Base-by-base conservation (phyloP, 1,140 invertebrate genomes). In the Apis florea region DNA sequence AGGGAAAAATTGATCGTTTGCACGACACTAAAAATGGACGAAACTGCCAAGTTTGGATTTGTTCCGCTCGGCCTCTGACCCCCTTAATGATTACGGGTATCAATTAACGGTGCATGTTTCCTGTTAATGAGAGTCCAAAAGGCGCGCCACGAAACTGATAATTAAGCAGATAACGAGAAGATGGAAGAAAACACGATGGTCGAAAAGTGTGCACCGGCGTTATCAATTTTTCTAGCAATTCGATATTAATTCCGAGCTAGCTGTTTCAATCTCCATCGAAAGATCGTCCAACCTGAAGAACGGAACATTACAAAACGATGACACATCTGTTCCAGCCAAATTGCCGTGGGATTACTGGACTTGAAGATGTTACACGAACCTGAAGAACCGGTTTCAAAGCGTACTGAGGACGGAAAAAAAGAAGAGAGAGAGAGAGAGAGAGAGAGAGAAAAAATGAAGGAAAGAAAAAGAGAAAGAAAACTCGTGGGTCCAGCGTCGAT, bases 61-160 rank as follows among this genome's bases (percentile, higher is more conserved):
- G 70, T 56, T 54, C 61, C 40, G 75, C 4, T 31, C 59, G 78
- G 69, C 69, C 84, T 72, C 74, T 83, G 83, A 88, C 86, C 86
- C 86, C 49, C 31, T 40, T 78, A 70, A 79, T 70, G 89, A 89
- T 89, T 88, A 81, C 83, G 80, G 71, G 79, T 89, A 90, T 90
- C 88, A 89, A 91, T 91, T 91, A 90, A 76, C 82, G 83, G 69
- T 67, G 72, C 66, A 63, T 69, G 83, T 72, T 79, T 63, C 80
- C 84, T 84, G 74, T 75, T 76, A 58, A 85, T 61, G 83, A 84
- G 79, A 87, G 83, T 89, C 83, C 68, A 89, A 90, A 90, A 90
- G 88, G 64, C 89, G 59, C 49, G 51, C 67, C 76, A 67, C 67
- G 49, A 85, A 79, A 77, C 67, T 79, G 83, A 85, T 82, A 87